These are phyloP conservation scores for Invenusta paracnida DNA, from an alignment of 2,888 invertebrate species.

Conservation along the genomic window DNA sequence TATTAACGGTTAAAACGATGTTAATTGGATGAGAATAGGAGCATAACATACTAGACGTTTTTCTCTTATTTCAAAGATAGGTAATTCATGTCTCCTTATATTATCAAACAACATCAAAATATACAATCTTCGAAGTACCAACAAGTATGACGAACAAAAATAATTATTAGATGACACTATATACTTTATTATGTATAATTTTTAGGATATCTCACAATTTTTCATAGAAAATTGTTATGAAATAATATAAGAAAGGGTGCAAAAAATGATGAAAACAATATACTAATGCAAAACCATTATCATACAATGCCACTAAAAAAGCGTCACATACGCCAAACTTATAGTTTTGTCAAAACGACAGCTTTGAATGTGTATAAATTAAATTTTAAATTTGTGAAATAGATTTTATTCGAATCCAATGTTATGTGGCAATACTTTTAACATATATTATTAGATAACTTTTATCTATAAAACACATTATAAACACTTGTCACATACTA, in stretches of 20 bases:
- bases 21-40: neutral
- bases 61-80: too few species aligned
- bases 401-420: neutral
- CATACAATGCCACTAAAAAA: neutral
- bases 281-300: neutral
- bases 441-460: neutral
- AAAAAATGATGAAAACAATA: neutral
- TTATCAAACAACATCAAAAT: constrained; percentile 7
- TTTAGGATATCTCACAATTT: neutral
- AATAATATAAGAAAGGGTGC: neutral
- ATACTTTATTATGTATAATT: neutral
- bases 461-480: neutral
- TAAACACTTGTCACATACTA: neutral
- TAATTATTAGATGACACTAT: neutral
- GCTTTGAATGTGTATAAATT: neutral
- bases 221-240: neutral
- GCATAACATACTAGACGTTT: too few species aligned
- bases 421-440: neutral
- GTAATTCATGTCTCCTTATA: neutral
- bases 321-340: neutral
- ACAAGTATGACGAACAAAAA: constrained; percentile 20
- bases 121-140: neutral
- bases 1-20: neutral
- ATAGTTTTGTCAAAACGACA: neutral
- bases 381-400: neutral